phyloP scores from a whole-genome alignment of 2,888 invertebrate species.

The Tenthredo mesomela region DNA sequence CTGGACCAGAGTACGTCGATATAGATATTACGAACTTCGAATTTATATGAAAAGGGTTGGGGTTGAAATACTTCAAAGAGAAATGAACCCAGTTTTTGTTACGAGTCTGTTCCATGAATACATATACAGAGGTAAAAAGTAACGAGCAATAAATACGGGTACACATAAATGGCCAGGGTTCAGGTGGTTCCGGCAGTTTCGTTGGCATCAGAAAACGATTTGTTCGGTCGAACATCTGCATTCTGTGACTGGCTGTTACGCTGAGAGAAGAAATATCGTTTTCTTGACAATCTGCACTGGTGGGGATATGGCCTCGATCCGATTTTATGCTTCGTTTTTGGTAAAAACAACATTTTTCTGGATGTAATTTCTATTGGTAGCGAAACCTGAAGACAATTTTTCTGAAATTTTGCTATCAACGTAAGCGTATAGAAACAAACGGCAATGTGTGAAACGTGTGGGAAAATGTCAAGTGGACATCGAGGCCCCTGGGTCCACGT shows the following conservation, averaged over 20 bases:
- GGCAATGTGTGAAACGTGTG: neutral
- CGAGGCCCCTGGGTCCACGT: neutral
- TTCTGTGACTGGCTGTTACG: conserved; percentile 5
- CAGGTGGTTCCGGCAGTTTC: conserved; percentile 16
- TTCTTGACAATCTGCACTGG: neutral
- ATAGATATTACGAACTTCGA: neutral
- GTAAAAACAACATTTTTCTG: neutral
- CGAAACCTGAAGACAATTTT: neutral
- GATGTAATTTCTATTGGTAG: neutral
- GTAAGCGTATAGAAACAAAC: neutral
- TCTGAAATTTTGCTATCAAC: neutral
- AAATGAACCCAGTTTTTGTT: neutral
- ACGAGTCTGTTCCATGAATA: neutral
- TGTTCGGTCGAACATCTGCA: conserved; percentile 29
- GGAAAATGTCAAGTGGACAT: conserved; percentile 5
- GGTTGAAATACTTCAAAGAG: neutral
- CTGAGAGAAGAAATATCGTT: neutral
- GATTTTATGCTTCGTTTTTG: neutral
- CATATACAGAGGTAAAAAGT: conserved; percentile 21
- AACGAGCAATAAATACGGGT: conserved; percentile 36
- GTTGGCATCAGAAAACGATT: conserved; percentile 15
- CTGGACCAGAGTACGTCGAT: neutral
- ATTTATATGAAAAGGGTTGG: neutral
- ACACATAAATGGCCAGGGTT: neutral
- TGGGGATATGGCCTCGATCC: neutral